Percentiles rank a stretch among this genome's conserved stretches.
Conservation (phyloP, 1,140 invertebrate genomes). For the Elysia chlorotica region DNA sequence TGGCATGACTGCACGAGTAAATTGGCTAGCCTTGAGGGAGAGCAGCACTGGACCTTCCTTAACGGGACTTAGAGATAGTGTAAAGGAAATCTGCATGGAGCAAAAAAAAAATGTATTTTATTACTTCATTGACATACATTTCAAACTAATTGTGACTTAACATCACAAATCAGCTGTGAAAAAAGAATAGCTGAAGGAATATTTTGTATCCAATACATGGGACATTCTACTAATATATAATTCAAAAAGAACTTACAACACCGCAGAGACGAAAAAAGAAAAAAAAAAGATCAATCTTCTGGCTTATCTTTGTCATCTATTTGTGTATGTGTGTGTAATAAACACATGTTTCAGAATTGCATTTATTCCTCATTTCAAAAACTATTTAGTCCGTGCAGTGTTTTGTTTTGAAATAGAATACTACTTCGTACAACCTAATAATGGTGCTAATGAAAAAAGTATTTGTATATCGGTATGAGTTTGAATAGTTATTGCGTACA, state of each 20-base stretch:
- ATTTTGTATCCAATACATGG: background rate
- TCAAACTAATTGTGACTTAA: too few species aligned
- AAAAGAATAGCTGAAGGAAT: background rate
- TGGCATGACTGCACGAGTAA: constrained; percentile 52
- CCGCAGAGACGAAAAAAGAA: background rate
- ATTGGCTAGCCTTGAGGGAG: constrained; percentile 33
- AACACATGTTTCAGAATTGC: background rate
- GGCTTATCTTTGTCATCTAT: too few species aligned
- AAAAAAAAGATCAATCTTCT: background rate
- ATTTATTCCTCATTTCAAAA: too few species aligned
- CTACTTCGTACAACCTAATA: too few species aligned
- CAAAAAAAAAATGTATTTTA: too few species aligned
- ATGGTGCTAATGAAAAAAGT: too few species aligned
- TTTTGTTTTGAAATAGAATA: too few species aligned
- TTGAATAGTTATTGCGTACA: too few species aligned
- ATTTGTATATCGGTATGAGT: too few species aligned
- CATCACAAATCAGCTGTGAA: background rate
- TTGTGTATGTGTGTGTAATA: background rate
- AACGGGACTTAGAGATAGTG: background rate
- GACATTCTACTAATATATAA: background rate
- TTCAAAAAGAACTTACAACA: background rate
- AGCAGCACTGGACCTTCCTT: constrained; percentile 29
- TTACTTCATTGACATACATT: too few species aligned
- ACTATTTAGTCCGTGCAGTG: too few species aligned
- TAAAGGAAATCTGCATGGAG: constrained; percentile 6